A percentile compares a stretch with the other conserved stretches of the same genome.
Conservation (phyloP, 2,797 vertebrate genomes). For the Cyclopterus lumpus region DNA sequence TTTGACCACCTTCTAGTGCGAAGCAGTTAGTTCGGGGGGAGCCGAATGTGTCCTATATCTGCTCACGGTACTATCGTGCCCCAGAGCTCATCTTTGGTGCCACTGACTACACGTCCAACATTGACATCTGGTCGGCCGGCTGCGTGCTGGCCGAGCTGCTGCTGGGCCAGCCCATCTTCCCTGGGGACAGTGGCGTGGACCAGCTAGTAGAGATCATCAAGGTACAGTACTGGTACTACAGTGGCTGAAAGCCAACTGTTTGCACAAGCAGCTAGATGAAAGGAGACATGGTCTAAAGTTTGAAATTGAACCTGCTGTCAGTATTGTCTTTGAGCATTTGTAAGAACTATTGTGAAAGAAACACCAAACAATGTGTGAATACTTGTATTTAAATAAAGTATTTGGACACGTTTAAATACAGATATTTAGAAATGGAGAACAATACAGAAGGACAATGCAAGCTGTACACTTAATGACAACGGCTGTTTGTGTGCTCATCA, state of each 20-base stretch:
- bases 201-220: slow-evolving; percentile 97
- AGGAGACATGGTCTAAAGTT: background rate
- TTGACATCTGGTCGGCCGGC: slow-evolving; percentile 97
- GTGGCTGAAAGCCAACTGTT: slow-evolving; percentile 6
- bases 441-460: background rate
- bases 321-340: background rate
- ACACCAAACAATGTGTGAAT: background rate
- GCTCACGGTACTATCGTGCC: slow-evolving; percentile 96
- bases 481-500: background rate
- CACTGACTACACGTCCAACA: slow-evolving; percentile 96
- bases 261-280: background rate
- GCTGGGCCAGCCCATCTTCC: slow-evolving; percentile 94
- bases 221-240: slow-evolving; percentile 73
- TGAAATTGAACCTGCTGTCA: slow-evolving; percentile 1
- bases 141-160: slow-evolving; percentile 94
- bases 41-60: slow-evolving; percentile 96
- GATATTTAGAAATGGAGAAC: background rate
- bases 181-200: slow-evolving; percentile 95
- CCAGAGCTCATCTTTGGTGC: slow-evolving; percentile 97
- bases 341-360: background rate
- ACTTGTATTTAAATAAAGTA: background rate
- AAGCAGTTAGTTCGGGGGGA: slow-evolving; percentile 94
- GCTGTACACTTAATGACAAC: background rate
- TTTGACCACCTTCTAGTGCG: slow-evolving; percentile 79
- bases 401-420: background rate